Conservation (phyloP, 2,797 vertebrate genomes). For the Triplophysa yarkandensis region DNA sequence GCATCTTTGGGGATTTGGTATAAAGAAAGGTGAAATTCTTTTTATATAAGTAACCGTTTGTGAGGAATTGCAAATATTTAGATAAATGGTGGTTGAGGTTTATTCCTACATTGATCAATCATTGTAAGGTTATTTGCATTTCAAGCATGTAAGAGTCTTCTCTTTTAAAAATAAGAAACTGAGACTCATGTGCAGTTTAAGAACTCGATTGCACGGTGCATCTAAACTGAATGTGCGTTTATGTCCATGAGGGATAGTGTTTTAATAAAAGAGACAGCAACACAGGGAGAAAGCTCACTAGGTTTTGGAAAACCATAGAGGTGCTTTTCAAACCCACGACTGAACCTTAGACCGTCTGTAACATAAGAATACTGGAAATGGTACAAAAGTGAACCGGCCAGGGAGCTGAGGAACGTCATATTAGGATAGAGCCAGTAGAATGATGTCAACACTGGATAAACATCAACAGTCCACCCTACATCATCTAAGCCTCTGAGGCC, state of each 20-base stretch:
- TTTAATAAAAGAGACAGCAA: no score
- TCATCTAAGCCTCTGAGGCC: background rate
- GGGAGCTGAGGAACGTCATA: constrained; percentile 14
- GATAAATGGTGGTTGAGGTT: constrained; percentile 2
- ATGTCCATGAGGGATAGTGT: no score
- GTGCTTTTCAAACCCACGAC: background rate
- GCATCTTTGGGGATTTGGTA: background rate
- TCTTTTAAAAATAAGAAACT: background rate
- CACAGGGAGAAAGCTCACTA: no score
- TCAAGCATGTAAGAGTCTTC: background rate
- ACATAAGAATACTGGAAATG: background rate
- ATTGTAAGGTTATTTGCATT: background rate
- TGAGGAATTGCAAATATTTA: background rate
- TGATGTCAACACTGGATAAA: constrained; percentile 41
- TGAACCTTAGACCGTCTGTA: background rate
- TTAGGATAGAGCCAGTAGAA: constrained; percentile 1
- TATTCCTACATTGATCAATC: constrained; percentile 7
- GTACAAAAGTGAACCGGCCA: constrained; percentile 1
- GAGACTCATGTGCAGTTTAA: constrained; percentile 23
- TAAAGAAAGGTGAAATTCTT: constrained; percentile 8
- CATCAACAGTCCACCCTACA: constrained; percentile 21
- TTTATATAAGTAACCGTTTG: background rate
- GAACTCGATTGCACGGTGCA: background rate
- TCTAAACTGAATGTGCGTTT: background rate
- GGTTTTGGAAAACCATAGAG: no score